Percentiles rank a stretch among this genome's conserved stretches.
phyloP scores from a whole-genome alignment of 1,140 invertebrate species.

The Bactericera cockerelli region DNA sequence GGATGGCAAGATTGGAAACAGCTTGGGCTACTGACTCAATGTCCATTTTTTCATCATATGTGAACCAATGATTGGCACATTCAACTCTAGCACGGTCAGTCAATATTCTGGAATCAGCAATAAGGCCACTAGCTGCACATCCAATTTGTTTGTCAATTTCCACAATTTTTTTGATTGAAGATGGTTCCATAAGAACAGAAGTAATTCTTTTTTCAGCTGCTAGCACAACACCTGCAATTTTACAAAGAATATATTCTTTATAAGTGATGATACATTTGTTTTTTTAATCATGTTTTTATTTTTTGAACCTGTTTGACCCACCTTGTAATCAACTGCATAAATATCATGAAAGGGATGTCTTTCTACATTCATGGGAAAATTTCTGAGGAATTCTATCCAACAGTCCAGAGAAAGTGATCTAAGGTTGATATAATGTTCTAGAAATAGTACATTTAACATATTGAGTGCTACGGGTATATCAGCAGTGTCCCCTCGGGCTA shows the following conservation, averaged over 20 bases:
- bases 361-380: too few species aligned
- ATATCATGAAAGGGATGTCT: too few species aligned
- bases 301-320: too few species aligned
- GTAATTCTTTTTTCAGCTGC: constrained; percentile 97
- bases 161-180: constrained; percentile 94
- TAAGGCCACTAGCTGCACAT: constrained; percentile 93
- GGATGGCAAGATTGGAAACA: constrained; percentile 94
- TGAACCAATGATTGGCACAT: constrained; percentile 95
- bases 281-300: too few species aligned
- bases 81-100: constrained; percentile 90
- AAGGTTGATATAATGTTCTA: too few species aligned
- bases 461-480: too few species aligned
- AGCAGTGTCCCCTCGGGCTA: too few species aligned
- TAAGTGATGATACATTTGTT: not conserved
- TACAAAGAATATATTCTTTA: too few species aligned
- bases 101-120: constrained; percentile 92
- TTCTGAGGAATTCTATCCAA: too few species aligned
- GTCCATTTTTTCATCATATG: constrained; percentile 89
- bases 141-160: constrained; percentile 93
- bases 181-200: constrained; percentile 88
- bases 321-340: too few species aligned
- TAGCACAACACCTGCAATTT: constrained; percentile 55
- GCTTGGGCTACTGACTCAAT: constrained; percentile 96
- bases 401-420: too few species aligned
- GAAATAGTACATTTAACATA: too few species aligned